Evolutionary conservation across 2,113 vertebrate genomes (phyloP), one percentile per base, ranked within the genome.

Genomic region (Ptyas mucosa): DNA sequence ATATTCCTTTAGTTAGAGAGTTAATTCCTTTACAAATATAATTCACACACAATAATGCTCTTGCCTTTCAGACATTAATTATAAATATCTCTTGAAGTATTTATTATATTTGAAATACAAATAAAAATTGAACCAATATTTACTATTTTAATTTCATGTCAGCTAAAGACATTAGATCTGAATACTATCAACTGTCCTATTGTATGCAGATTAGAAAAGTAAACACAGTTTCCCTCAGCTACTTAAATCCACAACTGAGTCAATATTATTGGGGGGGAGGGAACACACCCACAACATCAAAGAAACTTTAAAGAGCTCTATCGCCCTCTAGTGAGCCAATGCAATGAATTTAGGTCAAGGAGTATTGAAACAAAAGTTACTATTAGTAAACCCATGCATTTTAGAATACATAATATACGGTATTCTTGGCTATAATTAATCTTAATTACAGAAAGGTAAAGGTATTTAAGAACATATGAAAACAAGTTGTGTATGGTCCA

Each of bases 271-370:
- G 93, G 92, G 95, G 95, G 95, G 93, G n/a, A n/a, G 92, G 91
- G 95, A 93, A 81, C 94, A 94, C 15, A 92, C 3, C 93, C 75
- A 88, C 94, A 92, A 57, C 92, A 92, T 86, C 61, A 75, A 91
- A 93, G 85, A 81, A 53, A 49, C 90, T 34, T 92, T 75, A 96
- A 96, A 98, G 97, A 93, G 54, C 96, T 95, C 95, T 97, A 96
- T 95, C 98, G 98, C 97, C 98, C 97, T 94, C 98, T 98, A 96
- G 95, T 85, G 98, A 96, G 34, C 1, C 49, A 94, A 75, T n/a
- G 46, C 23, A 89, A 52, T 92, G 81, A 29, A 89, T 85, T 39
- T 29, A 34, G 10, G 20, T 34, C 89, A 89, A 1, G n/a, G 8
- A 0, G 61, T 64, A 89, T 75, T 53, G 15, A 92, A 20, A 34